These are phyloP conservation scores for Phalacrocorax aristotelis DNA, from an alignment of 2,113 vertebrate genomes.

Conservation along the genomic window DNA sequence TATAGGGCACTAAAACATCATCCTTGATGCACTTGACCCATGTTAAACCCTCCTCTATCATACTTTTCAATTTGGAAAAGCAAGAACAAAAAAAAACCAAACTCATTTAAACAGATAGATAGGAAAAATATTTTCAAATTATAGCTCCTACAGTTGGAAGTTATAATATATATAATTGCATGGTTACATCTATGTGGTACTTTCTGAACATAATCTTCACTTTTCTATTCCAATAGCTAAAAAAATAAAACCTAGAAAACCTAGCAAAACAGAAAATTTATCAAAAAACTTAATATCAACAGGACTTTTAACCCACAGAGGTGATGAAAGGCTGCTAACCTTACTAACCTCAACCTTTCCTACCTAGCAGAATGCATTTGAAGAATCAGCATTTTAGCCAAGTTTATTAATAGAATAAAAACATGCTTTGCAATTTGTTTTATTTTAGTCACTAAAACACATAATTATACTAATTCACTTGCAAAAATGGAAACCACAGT, in stretches of 20 bases:
- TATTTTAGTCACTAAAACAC: not conserved
- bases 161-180: not conserved
- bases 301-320: not conserved
- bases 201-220: not conserved
- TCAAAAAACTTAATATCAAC: not conserved
- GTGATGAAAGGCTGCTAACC: not conserved
- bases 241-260: not conserved
- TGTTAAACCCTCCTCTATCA: not conserved
- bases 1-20: not conserved
- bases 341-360: not conserved
- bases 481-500: not conserved
- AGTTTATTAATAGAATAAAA: slow-evolving; percentile 14
- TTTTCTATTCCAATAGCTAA: not conserved
- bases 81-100: not conserved
- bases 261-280: not conserved
- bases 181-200: not conserved
- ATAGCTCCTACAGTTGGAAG: not conserved
- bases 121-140: not conserved
- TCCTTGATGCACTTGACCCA: not conserved
- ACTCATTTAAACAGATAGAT: not conserved
- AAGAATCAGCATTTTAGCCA: not conserved
- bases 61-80: not conserved
- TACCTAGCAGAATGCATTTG: not conserved
- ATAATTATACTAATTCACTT: slow-evolving; percentile 19
- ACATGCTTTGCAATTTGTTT: not conserved